phyloP scores from a whole-genome alignment of 2,797 vertebrate species.

The Anas acuta region DNA sequence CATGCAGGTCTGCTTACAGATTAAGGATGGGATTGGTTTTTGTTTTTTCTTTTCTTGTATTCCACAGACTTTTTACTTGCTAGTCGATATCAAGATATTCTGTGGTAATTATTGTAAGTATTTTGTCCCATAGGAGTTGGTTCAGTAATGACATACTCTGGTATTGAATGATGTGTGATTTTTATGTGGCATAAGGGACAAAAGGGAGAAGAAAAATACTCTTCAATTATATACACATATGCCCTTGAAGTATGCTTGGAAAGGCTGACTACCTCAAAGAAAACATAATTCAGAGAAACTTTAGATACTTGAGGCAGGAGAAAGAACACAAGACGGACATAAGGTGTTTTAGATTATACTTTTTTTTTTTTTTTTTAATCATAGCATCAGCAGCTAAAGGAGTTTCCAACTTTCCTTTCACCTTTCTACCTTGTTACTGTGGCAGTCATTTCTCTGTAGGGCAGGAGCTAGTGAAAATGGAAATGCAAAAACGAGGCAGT shows the following conservation, averaged over 20 bases:
- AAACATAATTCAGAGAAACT: neutral
- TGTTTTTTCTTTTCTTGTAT: neutral
- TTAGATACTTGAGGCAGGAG: neutral
- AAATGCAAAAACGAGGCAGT: accelerated
- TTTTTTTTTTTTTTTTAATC: neutral
- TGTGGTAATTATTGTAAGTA: neutral
- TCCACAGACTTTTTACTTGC: accelerated
- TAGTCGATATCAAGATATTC: neutral
- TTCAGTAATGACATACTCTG: neutral
- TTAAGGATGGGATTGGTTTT: neutral
- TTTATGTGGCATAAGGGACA: neutral
- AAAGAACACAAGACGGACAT: neutral
- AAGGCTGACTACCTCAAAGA: neutral
- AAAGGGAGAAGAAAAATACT: neutral
- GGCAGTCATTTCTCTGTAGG: neutral
- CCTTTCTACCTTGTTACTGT: neutral
- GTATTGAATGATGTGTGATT: neutral
- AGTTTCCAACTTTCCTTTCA: neutral
- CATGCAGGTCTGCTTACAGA: neutral
- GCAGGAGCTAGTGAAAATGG: neutral
- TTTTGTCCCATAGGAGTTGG: neutral
- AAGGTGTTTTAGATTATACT: neutral
- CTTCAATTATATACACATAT: accelerated
- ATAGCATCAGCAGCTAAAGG: neutral
- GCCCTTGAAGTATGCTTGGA: neutral